Base-by-base conservation (phyloP, 2,113 vertebrate species). In the Octodon degus region DNA sequence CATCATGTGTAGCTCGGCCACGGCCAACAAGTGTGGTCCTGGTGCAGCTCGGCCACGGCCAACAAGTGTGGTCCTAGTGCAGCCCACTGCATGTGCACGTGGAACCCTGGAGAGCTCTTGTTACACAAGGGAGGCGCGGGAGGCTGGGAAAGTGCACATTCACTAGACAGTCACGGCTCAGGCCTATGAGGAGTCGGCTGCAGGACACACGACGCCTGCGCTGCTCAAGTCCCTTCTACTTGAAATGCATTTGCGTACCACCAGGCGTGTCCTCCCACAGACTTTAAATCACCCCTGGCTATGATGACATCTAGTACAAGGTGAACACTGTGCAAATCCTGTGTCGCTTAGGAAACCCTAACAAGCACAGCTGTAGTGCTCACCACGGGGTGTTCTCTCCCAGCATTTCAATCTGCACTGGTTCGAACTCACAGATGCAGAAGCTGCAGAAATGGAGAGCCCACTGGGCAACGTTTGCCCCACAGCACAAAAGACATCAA, bases 21-120 rank as follows among this genome's bases (percentile, higher is more conserved):
- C 17, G n/a, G 47, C 34, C 6, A 0, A 9, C 20, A 5, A 30
- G 14, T 40, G 8, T 4, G 27, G 14, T 60, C 13, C 0, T 11
- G 0, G 2, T 16, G 25, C 67, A 22, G 17, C 10, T 50, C 50
- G 50, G 10, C 50, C 50, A 50, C 10, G 7, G 50, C 50, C 50
- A 50, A 50, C 50, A 50, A 11, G 50, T 50, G 50, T 11, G 50
- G 50, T 22, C 1, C 20, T 30, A 4, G 50, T 2, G 1, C 9
- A 17, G 17, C 34, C 86, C 40, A 62, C 37, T 19, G 19, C 9
- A 43, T 55, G 4, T 37, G 11, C 7, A 47, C 20, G 0, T 2
- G 22, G 0, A 5, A 0, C 67, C n/a, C 19, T 7, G n/a, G 17
- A 2, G 68, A 63, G 55, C 50, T n/a, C n/a, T 10, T 16, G 34